phyloP scores from a whole-genome alignment of 2,113 vertebrate genomes.

The Grammomys surdaster region DNA sequence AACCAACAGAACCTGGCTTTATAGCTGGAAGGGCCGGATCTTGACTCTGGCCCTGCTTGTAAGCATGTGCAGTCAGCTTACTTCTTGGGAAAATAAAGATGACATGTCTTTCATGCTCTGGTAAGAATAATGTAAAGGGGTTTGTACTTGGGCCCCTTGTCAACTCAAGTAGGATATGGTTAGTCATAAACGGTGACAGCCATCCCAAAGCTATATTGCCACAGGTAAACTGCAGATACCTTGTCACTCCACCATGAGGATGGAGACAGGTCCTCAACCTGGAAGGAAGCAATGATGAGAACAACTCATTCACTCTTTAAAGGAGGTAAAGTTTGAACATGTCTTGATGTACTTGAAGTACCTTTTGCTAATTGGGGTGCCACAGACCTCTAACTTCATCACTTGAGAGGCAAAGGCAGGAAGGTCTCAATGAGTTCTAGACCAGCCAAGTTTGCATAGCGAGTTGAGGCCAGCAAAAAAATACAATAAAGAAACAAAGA shows the following conservation, averaged over 20 bases:
- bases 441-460: not conserved
- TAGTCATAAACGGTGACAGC: not conserved
- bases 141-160: not conserved
- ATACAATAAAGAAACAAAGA: not conserved
- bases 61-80: not conserved
- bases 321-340: not conserved
- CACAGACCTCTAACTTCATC: not conserved
- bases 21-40: not conserved
- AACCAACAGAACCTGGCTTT: not conserved
- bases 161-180: constrained; percentile 37
- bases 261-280: not conserved
- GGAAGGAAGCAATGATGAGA: not conserved
- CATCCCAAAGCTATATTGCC: not conserved
- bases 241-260: not conserved
- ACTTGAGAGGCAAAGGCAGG: not conserved
- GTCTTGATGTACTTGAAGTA: not conserved
- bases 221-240: not conserved
- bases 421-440: not conserved
- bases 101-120: not conserved
- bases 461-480: not conserved
- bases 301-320: not conserved
- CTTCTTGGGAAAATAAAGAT: not conserved
- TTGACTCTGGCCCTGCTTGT: not conserved
- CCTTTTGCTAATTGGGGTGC: not conserved
- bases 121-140: not conserved